Conservation (phyloP, 1,140 invertebrate genomes). For the Drosophila kepulauana region DNA sequence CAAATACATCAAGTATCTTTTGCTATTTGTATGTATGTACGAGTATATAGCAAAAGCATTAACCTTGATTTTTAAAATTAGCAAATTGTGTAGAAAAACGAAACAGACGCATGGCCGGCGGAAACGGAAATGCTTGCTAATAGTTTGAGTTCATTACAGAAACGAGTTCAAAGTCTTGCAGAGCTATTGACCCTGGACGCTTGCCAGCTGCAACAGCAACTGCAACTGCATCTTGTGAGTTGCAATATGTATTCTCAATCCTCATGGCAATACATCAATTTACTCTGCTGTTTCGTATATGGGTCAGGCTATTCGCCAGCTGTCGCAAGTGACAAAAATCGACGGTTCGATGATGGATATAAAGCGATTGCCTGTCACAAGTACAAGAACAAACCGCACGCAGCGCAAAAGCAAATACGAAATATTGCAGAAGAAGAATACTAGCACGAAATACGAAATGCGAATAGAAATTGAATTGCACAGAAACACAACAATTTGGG, state of each 20-base stretch:
- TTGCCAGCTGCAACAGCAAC: slow-evolving; percentile 33
- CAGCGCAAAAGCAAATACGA: slow-evolving; percentile 50
- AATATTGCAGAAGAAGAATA: slow-evolving; percentile 9
- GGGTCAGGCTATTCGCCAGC: slow-evolving; percentile 32
- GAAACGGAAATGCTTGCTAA: slow-evolving; percentile 67
- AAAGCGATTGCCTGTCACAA: slow-evolving; percentile 45
- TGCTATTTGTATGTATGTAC: neutral
- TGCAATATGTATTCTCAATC: slow-evolving; percentile 16
- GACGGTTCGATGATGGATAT: slow-evolving; percentile 34
- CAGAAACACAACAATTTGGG: slow-evolving; percentile 61
- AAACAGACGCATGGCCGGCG: slow-evolving; percentile 28
- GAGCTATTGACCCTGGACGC: slow-evolving; percentile 38
- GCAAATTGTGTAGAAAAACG: slow-evolving; percentile 47
- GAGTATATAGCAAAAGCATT: slow-evolving; percentile 52
- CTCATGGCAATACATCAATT: slow-evolving; percentile 44
- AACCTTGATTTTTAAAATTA: slow-evolving; percentile 75
- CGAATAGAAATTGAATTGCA: slow-evolving; percentile 55
- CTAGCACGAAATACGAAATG: slow-evolving; percentile 24
- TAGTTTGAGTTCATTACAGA: slow-evolving; percentile 29
- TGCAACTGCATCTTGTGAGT: slow-evolving; percentile 14
- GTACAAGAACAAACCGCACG: slow-evolving; percentile 21
- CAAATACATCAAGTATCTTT: slow-evolving; percentile 12
- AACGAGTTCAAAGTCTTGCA: slow-evolving; percentile 43
- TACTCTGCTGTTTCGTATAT: slow-evolving; percentile 5
- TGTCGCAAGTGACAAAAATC: slow-evolving; percentile 54